A percentile compares a stretch with the other conserved stretches of the same genome.
phyloP scores from a whole-genome alignment of 2,888 invertebrate species.

The Nephrocerus scutellatus region DNA sequence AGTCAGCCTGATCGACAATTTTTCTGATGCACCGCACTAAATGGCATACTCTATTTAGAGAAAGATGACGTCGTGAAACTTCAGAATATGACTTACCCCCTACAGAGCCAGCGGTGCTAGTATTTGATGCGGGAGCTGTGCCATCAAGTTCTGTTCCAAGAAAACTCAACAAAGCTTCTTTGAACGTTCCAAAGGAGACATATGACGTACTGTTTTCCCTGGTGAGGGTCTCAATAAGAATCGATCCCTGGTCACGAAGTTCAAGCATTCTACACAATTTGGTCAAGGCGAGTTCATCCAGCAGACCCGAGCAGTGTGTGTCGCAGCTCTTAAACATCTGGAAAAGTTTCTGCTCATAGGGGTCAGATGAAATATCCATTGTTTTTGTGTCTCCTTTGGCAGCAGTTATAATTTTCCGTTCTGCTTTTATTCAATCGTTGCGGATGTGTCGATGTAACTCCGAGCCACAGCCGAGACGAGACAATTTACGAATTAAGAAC shows the following conservation, averaged over 20 bases:
- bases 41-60: too few species aligned
- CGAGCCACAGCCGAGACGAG: too few species aligned
- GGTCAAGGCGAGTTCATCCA: constrained; percentile 60
- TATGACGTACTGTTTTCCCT: constrained; percentile 41
- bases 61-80: too few species aligned
- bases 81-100: constrained; percentile 23
- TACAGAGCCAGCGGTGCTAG: too few species aligned
- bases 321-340: constrained; percentile 76
- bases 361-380: constrained; percentile 52
- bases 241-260: constrained; percentile 63
- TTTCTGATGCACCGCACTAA: too few species aligned
- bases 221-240: constrained; percentile 57
- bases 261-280: constrained; percentile 70
- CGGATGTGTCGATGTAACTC: constrained; percentile 6
- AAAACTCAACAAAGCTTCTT: constrained; percentile 65
- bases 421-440: constrained; percentile 29
- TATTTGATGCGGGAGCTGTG: too few species aligned
- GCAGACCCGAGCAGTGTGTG: constrained; percentile 58
- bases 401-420: too few species aligned
- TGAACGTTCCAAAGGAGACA: constrained; percentile 67
- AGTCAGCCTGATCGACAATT: too few species aligned
- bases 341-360: constrained; percentile 74
- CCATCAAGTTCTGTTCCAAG: constrained; percentile 53
- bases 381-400: background rate
- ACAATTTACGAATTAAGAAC: too few species aligned